A percentile compares a stretch with the other conserved stretches of the same genome.
Conservation (phyloP, 2,113 vertebrate genomes). For the Neotragus pygmaeus region DNA sequence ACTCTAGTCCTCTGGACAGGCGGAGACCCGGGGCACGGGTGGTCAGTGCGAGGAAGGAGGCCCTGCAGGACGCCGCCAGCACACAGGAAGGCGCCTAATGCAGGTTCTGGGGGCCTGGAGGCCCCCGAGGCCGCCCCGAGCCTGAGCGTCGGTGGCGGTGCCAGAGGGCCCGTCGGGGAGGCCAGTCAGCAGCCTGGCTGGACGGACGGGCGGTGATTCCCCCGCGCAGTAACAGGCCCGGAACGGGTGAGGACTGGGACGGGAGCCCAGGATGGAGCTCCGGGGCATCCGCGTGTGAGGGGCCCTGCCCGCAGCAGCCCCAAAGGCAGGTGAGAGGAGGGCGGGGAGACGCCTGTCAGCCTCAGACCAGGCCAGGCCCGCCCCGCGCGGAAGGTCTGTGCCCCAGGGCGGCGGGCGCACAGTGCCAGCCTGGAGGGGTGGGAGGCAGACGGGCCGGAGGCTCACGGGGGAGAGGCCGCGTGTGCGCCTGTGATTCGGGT, state of each 20-base stretch:
- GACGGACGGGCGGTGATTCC: not conserved
- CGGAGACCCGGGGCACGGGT: not conserved
- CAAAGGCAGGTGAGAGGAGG: not conserved
- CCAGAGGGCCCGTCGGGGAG: not conserved
- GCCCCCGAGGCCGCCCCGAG: not conserved
- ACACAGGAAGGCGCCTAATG: not conserved
- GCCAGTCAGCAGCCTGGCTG: not conserved
- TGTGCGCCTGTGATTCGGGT: not conserved
- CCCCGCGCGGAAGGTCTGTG: not conserved
- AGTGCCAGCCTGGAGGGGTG: not conserved
- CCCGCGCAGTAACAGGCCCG: not conserved
- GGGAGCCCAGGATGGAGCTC: not conserved
- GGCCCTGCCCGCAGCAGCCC: not conserved
- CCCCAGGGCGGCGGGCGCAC: not conserved
- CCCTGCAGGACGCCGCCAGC: too few relatives aligned
- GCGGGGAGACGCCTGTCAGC: not conserved
- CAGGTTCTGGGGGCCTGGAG: not conserved
- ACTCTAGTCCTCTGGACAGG: not conserved
- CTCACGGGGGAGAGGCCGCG: not conserved
- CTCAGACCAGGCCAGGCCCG: accelerated
- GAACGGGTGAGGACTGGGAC: not conserved
- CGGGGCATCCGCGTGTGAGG: not conserved
- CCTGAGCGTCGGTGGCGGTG: not conserved
- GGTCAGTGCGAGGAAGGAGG: not conserved
- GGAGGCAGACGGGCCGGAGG: not conserved